Conservation (phyloP, 2,113 vertebrate genomes). For the Columbina picui region DNA sequence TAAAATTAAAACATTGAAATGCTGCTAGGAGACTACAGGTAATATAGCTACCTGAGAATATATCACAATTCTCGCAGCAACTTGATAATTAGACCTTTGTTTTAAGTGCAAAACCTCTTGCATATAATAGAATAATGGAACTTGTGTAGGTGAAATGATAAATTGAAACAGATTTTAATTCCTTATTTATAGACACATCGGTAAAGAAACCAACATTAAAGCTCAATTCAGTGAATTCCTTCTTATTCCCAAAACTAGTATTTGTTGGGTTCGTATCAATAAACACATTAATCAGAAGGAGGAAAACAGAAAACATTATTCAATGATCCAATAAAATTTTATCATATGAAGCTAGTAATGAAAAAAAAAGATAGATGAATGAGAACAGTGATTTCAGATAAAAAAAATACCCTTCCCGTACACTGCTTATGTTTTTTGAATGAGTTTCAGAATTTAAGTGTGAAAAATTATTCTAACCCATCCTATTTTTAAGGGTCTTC, state of each 20-base stretch:
- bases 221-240: not conserved
- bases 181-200: not conserved
- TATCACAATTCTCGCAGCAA: not conserved
- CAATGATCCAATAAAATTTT: constrained; percentile 38
- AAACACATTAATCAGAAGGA: constrained; percentile 46
- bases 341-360: constrained; percentile 10
- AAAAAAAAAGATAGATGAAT: constrained; percentile 40
- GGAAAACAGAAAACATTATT: constrained; percentile 42
- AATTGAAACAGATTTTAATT: constrained; percentile 40
- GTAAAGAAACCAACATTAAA: not conserved
- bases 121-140: not conserved
- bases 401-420: not conserved
- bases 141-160: constrained; percentile 26
- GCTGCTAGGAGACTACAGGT: not conserved
- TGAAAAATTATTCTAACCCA: constrained; percentile 6
- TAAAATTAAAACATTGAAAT: constrained; percentile 28
- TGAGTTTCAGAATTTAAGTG: not conserved
- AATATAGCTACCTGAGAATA: not conserved
- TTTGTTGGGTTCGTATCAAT: constrained; percentile 32
- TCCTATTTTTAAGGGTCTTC: not conserved
- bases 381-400: not conserved
- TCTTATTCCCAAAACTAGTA: constrained; percentile 13
- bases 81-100: constrained; percentile 33
- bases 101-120: not conserved
- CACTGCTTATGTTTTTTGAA: not conserved